Conservation (phyloP, 2,888 invertebrate species). For the Ischnus inquisitorius region DNA sequence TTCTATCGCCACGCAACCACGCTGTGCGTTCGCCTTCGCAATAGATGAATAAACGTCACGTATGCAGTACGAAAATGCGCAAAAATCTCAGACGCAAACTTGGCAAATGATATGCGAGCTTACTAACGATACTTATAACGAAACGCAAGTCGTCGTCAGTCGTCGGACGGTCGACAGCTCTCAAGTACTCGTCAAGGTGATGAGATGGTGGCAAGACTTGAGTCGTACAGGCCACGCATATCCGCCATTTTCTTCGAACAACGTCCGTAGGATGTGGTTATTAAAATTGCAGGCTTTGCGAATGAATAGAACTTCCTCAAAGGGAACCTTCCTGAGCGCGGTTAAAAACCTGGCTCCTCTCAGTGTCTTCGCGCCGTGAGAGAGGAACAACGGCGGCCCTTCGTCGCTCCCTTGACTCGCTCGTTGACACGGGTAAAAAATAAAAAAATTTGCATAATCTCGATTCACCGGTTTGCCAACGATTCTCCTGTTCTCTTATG, state of each 20-base stretch:
- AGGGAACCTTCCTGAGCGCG: constrained; percentile 57
- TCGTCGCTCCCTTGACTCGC: constrained; percentile 86
- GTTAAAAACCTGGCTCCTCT: constrained; percentile 76
- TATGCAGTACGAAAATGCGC: not conserved
- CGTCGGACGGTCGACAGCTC: constrained; percentile 2
- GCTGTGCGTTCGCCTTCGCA: not conserved
- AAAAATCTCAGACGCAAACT: not conserved
- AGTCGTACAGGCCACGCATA: constrained; percentile 70
- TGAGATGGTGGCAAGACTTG: constrained; percentile 70
- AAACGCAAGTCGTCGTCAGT: constrained; percentile 51
- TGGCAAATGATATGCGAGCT: not conserved
- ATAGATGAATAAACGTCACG: not conserved
- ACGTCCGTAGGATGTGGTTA: constrained; percentile 83
- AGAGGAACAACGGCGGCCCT: constrained; percentile 67
- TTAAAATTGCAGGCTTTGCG: constrained; percentile 82
- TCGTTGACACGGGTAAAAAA: constrained; percentile 79
- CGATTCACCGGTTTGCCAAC: constrained; percentile 34
- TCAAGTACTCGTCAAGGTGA: constrained; percentile 49
- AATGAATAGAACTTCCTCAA: constrained; percentile 81
- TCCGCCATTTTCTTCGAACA: constrained; percentile 80
- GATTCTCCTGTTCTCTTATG: constrained; percentile 18
- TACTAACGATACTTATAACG: constrained; percentile 49
- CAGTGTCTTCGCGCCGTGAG: constrained; percentile 86
- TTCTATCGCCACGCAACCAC: too few relatives aligned
- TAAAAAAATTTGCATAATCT: constrained; percentile 57